These are phyloP conservation scores for Pomatorhinus ruficollis DNA, from an alignment of 2,113 vertebrate species.

Conservation along the genomic window DNA sequence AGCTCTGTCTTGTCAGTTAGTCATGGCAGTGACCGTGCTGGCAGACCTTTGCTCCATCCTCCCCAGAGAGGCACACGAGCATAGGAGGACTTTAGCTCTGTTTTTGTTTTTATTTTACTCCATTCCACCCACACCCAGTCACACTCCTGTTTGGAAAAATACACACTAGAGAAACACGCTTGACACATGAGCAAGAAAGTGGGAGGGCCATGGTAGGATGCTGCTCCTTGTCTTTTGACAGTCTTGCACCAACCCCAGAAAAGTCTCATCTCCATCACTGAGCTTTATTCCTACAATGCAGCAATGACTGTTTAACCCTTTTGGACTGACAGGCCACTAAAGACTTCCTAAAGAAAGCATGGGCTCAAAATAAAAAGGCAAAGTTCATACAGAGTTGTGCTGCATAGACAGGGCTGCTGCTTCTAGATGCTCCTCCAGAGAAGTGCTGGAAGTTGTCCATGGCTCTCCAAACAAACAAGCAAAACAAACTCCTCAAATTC, in stretches of 20 bases:
- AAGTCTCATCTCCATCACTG: neutral
- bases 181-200: accelerated
- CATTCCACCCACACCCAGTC: neutral
- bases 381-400: neutral
- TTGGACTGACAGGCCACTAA: neutral
- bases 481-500: neutral
- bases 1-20: neutral
- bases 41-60: neutral
- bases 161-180: neutral
- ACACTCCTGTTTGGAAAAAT: neutral
- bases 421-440: neutral
- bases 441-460: neutral
- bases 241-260: neutral
- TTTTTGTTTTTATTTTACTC: neutral
- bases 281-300: neutral
- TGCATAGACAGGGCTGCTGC: neutral
- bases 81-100: neutral
- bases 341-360: neutral
- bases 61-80: neutral
- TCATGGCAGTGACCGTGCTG: neutral
- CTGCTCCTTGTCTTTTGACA: neutral
- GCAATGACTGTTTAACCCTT: neutral
- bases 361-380: neutral
- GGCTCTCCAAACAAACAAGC: neutral
- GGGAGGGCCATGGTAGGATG: neutral